These are phyloP conservation scores for Podarcis muralis DNA, from an alignment of 2,113 vertebrate genomes.

Conservation along the genomic window DNA sequence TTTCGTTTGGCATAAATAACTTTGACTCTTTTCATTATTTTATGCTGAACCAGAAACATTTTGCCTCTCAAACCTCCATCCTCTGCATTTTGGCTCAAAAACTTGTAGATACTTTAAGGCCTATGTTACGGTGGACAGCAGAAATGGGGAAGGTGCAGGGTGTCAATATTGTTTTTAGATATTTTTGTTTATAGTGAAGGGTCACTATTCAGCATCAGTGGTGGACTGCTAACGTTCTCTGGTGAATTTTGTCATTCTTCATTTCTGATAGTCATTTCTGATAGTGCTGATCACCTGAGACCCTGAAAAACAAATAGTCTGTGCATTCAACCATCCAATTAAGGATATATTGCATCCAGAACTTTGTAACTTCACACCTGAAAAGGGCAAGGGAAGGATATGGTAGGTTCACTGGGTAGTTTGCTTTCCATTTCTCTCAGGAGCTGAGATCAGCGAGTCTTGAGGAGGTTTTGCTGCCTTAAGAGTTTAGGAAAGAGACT, in stretches of 20 bases:
- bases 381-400: conserved; percentile 17
- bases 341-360: not conserved
- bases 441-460: conserved; percentile 43
- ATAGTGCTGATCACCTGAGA: not conserved
- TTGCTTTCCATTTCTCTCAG: not conserved
- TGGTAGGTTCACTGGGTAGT: not conserved
- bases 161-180: not conserved
- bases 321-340: not conserved
- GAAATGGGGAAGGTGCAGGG: not conserved
- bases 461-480: conserved; percentile 19
- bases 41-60: not conserved
- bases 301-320: not conserved
- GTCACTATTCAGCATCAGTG: not conserved
- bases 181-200: too few species aligned
- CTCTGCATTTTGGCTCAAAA: not conserved
- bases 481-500: conserved; percentile 18
- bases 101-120: not conserved
- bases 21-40: not conserved
- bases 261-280: not conserved
- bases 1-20: not conserved
- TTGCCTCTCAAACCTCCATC: not conserved
- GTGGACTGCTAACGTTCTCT: not conserved
- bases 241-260: not conserved
- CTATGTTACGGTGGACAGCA: not conserved
- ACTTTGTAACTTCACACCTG: conserved; percentile 2